A percentile compares a stretch with the other conserved stretches of the same genome.
phyloP scores from a whole-genome alignment of 2,113 vertebrate genomes.

The Scortum barcoo region DNA sequence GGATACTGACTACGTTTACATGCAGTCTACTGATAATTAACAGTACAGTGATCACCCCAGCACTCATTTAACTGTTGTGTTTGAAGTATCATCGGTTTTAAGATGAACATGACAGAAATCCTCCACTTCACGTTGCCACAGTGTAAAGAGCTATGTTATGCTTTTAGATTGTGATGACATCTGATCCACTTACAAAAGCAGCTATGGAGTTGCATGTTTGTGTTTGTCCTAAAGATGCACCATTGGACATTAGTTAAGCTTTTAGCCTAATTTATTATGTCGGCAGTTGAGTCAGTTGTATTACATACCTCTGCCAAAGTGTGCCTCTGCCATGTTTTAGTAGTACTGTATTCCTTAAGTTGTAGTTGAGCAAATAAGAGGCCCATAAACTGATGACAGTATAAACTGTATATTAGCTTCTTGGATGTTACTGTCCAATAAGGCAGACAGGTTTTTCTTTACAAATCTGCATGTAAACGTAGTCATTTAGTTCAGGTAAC shows the following conservation, averaged over 20 bases:
- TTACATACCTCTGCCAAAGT: too few species aligned
- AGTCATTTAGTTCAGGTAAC: conserved; percentile 2
- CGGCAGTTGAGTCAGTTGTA: too few species aligned
- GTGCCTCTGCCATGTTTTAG: not conserved
- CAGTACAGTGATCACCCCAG: too few species aligned
- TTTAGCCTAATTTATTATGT: too few species aligned
- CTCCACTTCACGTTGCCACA: not conserved
- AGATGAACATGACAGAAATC: not conserved
- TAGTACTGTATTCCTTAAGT: too few species aligned
- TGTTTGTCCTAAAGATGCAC: not conserved
- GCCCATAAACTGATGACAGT: too few species aligned
- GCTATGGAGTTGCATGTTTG: not conserved
- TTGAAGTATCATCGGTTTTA: not conserved
- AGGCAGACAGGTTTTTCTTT: not conserved
- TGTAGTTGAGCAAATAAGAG: not conserved
- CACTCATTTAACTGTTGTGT: too few species aligned
- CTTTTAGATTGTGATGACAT: not conserved
- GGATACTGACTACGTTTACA: conserved; percentile 50
- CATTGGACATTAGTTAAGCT: not conserved
- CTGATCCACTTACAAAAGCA: fast-evolving
- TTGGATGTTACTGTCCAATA: too few species aligned
- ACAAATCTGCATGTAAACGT: conserved; percentile 50
- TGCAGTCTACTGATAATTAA: conserved; percentile 19
- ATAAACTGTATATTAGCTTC: too few species aligned
- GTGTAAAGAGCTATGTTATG: fast-evolving